A percentile compares a stretch with the other conserved stretches of the same genome.
These are phyloP conservation scores for Hippoglossus stenolepis DNA, from an alignment of 2,113 vertebrate species.

Conservation along the genomic window DNA sequence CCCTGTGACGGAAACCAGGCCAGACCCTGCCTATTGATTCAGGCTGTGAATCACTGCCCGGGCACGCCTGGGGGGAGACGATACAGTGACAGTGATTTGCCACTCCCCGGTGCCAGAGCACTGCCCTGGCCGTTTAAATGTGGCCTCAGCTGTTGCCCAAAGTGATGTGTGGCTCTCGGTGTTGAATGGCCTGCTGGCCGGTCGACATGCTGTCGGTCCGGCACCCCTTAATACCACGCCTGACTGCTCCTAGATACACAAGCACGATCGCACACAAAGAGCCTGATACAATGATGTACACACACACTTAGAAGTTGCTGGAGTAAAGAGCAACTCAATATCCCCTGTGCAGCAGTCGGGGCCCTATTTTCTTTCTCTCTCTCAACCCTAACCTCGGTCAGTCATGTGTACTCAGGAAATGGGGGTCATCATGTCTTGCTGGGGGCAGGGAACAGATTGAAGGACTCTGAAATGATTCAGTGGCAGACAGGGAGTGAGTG, in stretches of 20 bases:
- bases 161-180: slow-evolving; percentile 49
- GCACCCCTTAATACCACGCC: slow-evolving; percentile 31
- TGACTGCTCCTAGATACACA: slow-evolving; percentile 21
- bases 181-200: slow-evolving; percentile 7
- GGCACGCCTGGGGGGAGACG: slow-evolving; percentile 23
- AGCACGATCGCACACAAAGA: slow-evolving; percentile 13
- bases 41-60: slow-evolving; percentile 43
- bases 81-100: slow-evolving; percentile 50
- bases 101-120: slow-evolving; percentile 37
- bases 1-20: slow-evolving; percentile 39
- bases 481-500: slow-evolving; percentile 28
- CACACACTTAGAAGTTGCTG: neutral
- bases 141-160: slow-evolving; percentile 59
- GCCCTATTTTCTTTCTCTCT: slow-evolving; percentile 20
- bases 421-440: slow-evolving; percentile 43
- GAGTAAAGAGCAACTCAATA: slow-evolving; percentile 18
- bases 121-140: slow-evolving; percentile 50
- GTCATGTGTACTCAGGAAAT: slow-evolving; percentile 56
- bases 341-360: slow-evolving; percentile 27
- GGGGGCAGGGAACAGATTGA: slow-evolving; percentile 60
- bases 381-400: slow-evolving; percentile 23
- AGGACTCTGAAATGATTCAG: slow-evolving; percentile 54
- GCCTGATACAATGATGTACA: neutral
- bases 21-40: slow-evolving; percentile 32
- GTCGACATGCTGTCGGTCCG: slow-evolving; percentile 3